phyloP scores from a whole-genome alignment of 2,797 vertebrate species.

The Leuciscus waleckii region DNA sequence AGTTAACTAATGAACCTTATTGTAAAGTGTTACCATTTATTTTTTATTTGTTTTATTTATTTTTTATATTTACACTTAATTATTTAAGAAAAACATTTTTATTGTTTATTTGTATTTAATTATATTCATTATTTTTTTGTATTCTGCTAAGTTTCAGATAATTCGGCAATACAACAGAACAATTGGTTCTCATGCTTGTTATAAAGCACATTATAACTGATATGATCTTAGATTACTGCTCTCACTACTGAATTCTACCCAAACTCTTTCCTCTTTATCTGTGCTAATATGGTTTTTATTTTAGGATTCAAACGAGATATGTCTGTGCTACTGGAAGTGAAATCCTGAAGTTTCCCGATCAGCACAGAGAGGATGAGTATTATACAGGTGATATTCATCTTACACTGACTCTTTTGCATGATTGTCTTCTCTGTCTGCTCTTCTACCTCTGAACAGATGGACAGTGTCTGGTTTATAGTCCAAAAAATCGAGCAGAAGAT shows the following conservation, averaged over 20 bases:
- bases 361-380: neutral
- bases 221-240: no score
- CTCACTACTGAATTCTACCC: neutral
- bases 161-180: no score
- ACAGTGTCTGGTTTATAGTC: conserved; percentile 34
- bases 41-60: neutral
- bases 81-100: no score
- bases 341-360: neutral
- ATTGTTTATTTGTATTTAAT: neutral
- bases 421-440: conserved; percentile 14
- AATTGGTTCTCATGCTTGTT: no score
- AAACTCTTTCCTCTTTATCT: neutral
- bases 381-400: neutral
- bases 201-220: no score
- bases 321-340: neutral
- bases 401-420: neutral
- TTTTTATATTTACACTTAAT: neutral
- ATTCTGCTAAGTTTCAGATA: no score
- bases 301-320: neutral
- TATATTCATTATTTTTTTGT: neutral
- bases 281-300: neutral
- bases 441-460: conserved; percentile 20
- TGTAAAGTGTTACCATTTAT: no score
- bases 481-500: conserved; percentile 3
- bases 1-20: no score